These are phyloP conservation scores for Xiphias gladius DNA, from an alignment of 2,113 vertebrate species.

Conservation along the genomic window DNA sequence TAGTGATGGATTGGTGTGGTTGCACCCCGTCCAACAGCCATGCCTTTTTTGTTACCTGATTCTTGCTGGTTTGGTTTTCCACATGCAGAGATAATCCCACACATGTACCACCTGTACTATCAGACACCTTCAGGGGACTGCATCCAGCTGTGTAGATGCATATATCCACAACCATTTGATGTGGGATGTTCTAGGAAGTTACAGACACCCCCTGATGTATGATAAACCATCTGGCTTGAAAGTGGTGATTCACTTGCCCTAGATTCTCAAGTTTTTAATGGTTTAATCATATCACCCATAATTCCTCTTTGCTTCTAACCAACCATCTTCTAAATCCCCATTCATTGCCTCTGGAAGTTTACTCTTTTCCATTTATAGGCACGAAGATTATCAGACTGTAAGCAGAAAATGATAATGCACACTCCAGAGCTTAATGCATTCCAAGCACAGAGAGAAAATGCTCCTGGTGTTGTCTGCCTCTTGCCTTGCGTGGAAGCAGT, in stretches of 20 bases:
- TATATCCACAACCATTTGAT: slow-evolving; percentile 18
- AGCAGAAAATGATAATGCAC: slow-evolving; percentile 59
- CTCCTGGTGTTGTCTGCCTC: slow-evolving; percentile 45
- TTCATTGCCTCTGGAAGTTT: slow-evolving; percentile 57
- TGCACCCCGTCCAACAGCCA: neutral
- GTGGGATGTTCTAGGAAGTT: slow-evolving; percentile 32
- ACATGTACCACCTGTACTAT: neutral
- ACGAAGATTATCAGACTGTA: slow-evolving; percentile 66
- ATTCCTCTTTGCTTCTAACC: slow-evolving; percentile 59
- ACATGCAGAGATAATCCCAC: slow-evolving; percentile 12
- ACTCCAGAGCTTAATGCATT: slow-evolving; percentile 45
- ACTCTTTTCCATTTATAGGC: slow-evolving; percentile 68
- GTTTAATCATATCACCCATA: slow-evolving; percentile 65
- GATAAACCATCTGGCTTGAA: slow-evolving; percentile 63
- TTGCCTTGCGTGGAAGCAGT: slow-evolving; percentile 33
- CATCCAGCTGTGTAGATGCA: neutral
- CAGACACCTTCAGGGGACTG: neutral
- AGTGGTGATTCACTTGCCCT: slow-evolving; percentile 54
- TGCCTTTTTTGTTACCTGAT: slow-evolving; percentile 3
- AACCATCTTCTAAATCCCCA: slow-evolving; percentile 58
- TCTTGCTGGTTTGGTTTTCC: slow-evolving; percentile 4
- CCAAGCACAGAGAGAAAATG: slow-evolving; percentile 2
- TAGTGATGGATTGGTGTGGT: neutral
- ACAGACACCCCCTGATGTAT: slow-evolving; percentile 43
- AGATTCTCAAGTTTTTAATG: slow-evolving; percentile 68